These are phyloP conservation scores for Onchidella celtica DNA, from an alignment of 2,888 invertebrate species.

Conservation along the genomic window DNA sequence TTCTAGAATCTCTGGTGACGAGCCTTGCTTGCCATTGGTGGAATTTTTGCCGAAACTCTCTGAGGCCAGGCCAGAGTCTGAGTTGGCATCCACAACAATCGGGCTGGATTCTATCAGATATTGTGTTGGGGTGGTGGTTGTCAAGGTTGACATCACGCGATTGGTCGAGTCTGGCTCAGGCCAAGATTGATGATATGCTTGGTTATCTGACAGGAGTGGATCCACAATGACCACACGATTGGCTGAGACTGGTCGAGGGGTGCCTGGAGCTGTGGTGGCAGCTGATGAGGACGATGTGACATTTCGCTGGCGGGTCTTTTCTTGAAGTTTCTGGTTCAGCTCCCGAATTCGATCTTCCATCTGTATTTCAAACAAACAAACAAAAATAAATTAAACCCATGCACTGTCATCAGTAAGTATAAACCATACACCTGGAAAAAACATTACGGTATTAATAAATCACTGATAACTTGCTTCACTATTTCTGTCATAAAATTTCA, in stretches of 20 bases:
- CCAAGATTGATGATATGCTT: slow-evolving; percentile 6
- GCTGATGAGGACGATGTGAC: slow-evolving; percentile 36
- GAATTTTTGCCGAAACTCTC: slow-evolving; percentile 59
- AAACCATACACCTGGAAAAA: too few relatives aligned
- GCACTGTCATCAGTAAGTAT: too few relatives aligned
- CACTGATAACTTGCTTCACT: too few relatives aligned
- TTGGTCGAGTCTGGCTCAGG: not conserved
- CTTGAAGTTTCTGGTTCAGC: slow-evolving; percentile 66
- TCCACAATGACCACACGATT: slow-evolving; percentile 32
- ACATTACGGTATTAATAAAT: too few relatives aligned
- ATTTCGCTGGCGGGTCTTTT: slow-evolving; percentile 33
- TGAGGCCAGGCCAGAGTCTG: slow-evolving; percentile 66
- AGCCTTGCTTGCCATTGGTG: slow-evolving; percentile 4
- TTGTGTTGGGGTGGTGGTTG: not conserved
- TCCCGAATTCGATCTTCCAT: slow-evolving; percentile 70
- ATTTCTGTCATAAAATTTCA: too few relatives aligned
- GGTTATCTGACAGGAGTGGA: slow-evolving; percentile 10
- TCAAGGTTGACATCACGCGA: slow-evolving; percentile 4
- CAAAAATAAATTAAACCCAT: too few relatives aligned
- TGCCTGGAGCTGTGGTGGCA: slow-evolving; percentile 15
- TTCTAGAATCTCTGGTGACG: not conserved
- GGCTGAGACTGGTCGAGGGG: slow-evolving; percentile 3
- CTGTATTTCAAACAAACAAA: too few relatives aligned
- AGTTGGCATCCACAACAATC: slow-evolving; percentile 60
- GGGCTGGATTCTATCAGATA: slow-evolving; percentile 52